Base-by-base conservation (phyloP, 2,113 vertebrate species). In the Sylvietta virens region DNA sequence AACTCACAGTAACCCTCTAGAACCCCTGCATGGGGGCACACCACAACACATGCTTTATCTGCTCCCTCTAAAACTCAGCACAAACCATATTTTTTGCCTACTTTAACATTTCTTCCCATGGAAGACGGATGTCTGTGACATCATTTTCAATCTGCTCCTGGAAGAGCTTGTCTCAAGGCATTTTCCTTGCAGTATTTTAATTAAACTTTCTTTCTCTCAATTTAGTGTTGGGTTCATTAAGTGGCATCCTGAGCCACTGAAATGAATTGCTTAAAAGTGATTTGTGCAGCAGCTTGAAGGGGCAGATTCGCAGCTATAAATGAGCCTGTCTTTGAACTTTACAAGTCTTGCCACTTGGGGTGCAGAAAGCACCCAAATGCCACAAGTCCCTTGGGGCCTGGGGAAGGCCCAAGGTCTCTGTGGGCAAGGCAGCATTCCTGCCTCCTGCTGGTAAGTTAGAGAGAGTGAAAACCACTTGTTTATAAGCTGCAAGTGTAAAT, bases 131-230 rank as follows among this genome's bases (percentile, higher is more conserved):
- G 47, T 24, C 85, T 57, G 54, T 22, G 74, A 92, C 53, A 91
- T 47, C 81, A 13, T 73, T 79, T 71, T 33, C 83, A 84, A 64
- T 65, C 42, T 89, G 93, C 30, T 69, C 57, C 89, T 82, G 48
- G 58, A 91, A 92, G 50, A 76, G 66, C 51, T 58, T 28, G 21
- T 94, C 81, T 91, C 84, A 54, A 82, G 95, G 66, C 87, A 79
- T 73, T 76, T 81, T 84, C 91, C 61, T 60, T 27, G 70, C 72
- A 47, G 62, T 85, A 76, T 81, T 92, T 95, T 95, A 94, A 95
- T 95, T 95, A 95, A 87, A 95, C 74, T 72, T 82, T 16, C 64
- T 72, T 88, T 83, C 67, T 85, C 79, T 88, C 92, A 64, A n/a
- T 95, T 96, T 80, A 80, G 31, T 5, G 8, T 47, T 37, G 57